Evolutionary conservation across 2,797 vertebrate genomes (phyloP).

Genomic region (Acrossocheilus wenchowensis): DNA sequence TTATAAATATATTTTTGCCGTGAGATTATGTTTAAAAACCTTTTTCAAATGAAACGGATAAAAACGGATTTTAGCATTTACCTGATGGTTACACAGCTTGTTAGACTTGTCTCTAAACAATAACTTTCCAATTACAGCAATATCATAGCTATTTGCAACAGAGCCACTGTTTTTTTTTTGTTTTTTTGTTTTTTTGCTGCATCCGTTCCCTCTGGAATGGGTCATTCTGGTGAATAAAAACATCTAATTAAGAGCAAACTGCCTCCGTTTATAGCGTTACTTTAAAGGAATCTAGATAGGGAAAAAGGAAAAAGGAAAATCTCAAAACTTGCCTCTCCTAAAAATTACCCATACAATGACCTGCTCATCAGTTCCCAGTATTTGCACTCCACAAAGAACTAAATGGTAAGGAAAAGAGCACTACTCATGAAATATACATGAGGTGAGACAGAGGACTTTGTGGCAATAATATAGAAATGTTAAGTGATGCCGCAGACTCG

Average conservation of each 20-base stretch:
- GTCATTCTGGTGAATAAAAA: constrained; percentile 4
- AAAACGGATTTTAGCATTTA: not conserved
- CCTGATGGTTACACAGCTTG: not conserved
- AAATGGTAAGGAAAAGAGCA: constrained; percentile 60
- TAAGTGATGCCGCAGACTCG: constrained; percentile 52
- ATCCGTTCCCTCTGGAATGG: not conserved
- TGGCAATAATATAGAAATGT: constrained; percentile 60
- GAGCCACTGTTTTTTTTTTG: not conserved
- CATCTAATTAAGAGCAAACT: constrained; percentile 15
- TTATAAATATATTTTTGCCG: not conserved
- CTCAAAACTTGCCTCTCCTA: constrained; percentile 52
- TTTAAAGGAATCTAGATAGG: constrained; percentile 31
- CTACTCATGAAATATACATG: constrained; percentile 66
- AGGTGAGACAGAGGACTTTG: constrained; percentile 54
- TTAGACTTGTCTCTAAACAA: not conserved
- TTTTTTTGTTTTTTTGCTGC: not conserved
- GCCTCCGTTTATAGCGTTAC: not conserved
- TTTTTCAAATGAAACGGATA: not conserved
- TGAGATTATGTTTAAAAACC: not conserved
- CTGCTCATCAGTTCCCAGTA: constrained; percentile 60
- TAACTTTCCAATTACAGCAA: constrained; percentile 11
- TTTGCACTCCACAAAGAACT: constrained; percentile 62
- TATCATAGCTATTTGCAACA: constrained; percentile 13
- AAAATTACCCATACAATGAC: constrained; percentile 68
- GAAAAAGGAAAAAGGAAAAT: constrained; percentile 15